Conservation (phyloP, 2,113 vertebrate genomes). For the Gopherus flavomarginatus region DNA sequence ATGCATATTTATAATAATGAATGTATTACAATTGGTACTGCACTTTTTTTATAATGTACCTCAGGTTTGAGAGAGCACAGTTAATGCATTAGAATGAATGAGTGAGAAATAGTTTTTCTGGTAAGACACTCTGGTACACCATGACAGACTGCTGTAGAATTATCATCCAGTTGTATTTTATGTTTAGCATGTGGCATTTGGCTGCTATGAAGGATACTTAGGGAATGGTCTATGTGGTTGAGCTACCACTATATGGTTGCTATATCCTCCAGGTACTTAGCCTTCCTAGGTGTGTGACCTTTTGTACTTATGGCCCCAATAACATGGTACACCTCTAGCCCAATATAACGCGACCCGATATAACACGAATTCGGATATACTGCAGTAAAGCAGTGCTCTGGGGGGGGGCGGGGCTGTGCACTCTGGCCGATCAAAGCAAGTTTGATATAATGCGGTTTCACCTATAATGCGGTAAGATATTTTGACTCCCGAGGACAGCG, state of each 20-base stretch:
- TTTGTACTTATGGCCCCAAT: background rate
- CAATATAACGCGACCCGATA: no score
- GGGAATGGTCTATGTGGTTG: background rate
- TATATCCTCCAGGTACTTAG: background rate
- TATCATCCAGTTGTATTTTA: slow-evolving; percentile 17
- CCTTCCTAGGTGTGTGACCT: background rate
- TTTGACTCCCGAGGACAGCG: no score
- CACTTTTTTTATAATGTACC: background rate
- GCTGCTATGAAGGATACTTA: background rate
- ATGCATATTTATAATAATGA: background rate
- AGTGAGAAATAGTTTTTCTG: background rate
- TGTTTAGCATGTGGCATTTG: background rate
- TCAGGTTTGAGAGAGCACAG: background rate
- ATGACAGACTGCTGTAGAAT: background rate
- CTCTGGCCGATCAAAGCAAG: no score
- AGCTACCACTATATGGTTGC: background rate
- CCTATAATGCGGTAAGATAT: no score
- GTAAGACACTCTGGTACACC: background rate
- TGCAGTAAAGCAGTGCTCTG: no score
- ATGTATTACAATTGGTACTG: background rate
- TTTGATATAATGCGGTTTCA: no score
- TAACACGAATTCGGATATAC: no score
- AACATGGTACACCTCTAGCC: background rate
- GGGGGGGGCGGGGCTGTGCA: no score
- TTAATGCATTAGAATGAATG: background rate